Evolutionary conservation across 2,888 invertebrate species (phyloP), one percentile per base, ranked within the genome.

Genomic region (Nymphalis urticae): DNA sequence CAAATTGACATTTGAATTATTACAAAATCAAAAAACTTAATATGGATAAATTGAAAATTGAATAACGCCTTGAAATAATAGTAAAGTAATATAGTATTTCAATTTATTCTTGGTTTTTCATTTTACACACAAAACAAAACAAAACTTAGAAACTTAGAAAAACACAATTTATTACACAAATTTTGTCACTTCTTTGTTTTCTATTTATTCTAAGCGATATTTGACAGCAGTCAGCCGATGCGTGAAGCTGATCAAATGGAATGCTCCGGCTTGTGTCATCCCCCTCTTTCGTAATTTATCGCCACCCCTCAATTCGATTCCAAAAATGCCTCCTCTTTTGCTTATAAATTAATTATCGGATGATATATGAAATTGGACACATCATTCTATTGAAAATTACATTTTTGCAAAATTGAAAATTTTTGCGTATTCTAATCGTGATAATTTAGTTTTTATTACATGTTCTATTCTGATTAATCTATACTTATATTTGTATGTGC

Each of bases 241-340:
- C 68, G 71, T 66, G 61, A 71, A 66, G 66, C 66, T 66, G 69
- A 71, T 71, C 66, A 53, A 63, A 69, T 66, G 68, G 68, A 68
- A 68, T 61, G 61, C 42, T 60, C 54, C 65, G 51, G 9, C 1
- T 60, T 56, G 58, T n/a, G 51, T 42, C 42, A 42, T 42, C 21
- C 36, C 48, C 53, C 53, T n/a, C 53, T 13, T 36, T 19, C 58
- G 10, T 56, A 48, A 60, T 63, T 66, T 62, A 70, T 66, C 48
- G 65, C 60, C 66, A 54, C 66, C 62, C 59, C 59, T 53, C 27
- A 19, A 51, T 62, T 66, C 66, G 59, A 60, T 62, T 66, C 65
- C 62, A 63, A 67, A 66, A 66, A 67, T 62, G 62, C 51, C 59
- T 65, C 27, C 54, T 56, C 54, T 62, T 61, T 56, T 62, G 66